phyloP scores from a whole-genome alignment of 2,113 vertebrate species.

The Crotalus horridus region DNA sequence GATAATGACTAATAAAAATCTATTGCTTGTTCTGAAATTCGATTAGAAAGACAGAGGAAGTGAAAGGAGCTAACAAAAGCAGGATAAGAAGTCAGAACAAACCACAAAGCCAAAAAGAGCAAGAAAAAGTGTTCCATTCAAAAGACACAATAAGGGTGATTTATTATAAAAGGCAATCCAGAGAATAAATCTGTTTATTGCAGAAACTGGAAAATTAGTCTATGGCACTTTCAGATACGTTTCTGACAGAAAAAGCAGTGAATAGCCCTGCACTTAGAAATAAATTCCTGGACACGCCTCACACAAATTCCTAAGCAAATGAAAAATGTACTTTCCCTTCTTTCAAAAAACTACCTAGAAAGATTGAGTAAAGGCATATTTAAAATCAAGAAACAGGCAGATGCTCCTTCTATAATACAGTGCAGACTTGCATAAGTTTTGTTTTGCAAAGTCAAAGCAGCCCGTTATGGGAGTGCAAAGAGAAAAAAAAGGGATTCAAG shows the following conservation, averaged over 20 bases:
- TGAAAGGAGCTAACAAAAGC: neutral
- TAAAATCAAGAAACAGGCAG: neutral
- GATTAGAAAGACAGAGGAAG: neutral
- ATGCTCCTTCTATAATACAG: neutral
- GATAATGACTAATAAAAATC: neutral
- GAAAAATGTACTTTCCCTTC: neutral
- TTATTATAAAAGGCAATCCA: conserved; percentile 4
- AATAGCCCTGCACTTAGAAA: neutral
- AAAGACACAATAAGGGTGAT: neutral
- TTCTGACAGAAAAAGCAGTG: neutral
- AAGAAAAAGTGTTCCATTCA: neutral
- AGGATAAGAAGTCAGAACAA: neutral
- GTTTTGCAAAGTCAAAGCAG: neutral
- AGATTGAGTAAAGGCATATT: neutral
- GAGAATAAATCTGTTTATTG: neutral
- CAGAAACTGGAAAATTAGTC: neutral
- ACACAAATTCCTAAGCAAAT: neutral
- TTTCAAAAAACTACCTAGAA: neutral
- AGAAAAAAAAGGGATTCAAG: neutral
- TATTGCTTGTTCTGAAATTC: neutral
- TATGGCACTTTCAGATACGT: neutral
- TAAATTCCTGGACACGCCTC: neutral
- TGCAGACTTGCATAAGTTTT: neutral
- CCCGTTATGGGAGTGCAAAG: neutral
- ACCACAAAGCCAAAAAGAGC: neutral